phyloP scores from a whole-genome alignment of 2,113 vertebrate genomes.

The Solenodon paradoxus region DNA sequence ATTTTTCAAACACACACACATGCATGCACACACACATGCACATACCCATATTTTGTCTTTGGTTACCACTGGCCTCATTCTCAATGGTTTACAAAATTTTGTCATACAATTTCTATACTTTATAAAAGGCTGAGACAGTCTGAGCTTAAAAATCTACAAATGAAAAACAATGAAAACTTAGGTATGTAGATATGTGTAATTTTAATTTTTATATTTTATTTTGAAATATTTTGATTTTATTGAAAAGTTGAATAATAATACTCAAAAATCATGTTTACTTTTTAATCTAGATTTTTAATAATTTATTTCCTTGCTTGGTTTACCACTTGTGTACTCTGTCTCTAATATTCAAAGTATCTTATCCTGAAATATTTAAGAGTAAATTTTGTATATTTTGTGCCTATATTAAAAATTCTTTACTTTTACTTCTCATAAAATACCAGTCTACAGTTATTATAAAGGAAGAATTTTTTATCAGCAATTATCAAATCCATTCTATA shows the following conservation, averaged over 20 bases:
- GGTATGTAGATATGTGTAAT: not conserved
- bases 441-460: not conserved
- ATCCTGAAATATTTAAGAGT: not conserved
- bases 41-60: no score
- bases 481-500: not conserved
- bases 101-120: not conserved
- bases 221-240: not conserved
- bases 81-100: not conserved
- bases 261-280: not conserved
- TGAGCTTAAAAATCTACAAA: not conserved
- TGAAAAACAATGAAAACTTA: not conserved
- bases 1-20: not conserved
- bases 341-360: not conserved
- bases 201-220: not conserved
- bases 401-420: not conserved
- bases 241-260: not conserved
- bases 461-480: not conserved
- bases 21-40: not conserved
- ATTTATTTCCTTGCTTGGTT: not conserved
- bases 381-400: not conserved
- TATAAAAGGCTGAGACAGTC: not conserved
- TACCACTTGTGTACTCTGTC: not conserved
- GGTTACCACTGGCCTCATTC: no score
- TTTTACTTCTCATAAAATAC: not conserved
- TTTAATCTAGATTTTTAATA: not conserved